A percentile compares a stretch with the other conserved stretches of the same genome.
phyloP scores from a whole-genome alignment of 2,888 invertebrate species.

The Saturnia japonica region DNA sequence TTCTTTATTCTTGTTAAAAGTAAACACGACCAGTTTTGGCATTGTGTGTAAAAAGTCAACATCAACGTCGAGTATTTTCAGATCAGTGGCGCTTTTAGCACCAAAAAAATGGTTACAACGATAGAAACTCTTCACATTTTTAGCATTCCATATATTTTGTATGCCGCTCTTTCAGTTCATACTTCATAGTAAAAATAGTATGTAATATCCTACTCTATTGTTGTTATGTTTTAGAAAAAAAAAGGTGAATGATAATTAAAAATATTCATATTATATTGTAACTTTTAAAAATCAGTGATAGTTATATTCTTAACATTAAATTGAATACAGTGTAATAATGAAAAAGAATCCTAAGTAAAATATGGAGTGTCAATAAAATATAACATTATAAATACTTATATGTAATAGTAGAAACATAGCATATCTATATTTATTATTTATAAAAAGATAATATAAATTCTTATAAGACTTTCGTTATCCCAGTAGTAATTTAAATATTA shows the following conservation, averaged over 20 bases:
- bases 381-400: background rate
- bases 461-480: conserved; percentile 83
- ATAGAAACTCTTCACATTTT: too few species aligned
- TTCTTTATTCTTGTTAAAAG: too few species aligned
- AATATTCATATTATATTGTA: background rate
- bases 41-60: too few species aligned
- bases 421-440: background rate
- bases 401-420: background rate
- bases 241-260: background rate
- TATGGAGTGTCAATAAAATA: background rate
- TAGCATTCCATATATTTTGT: too few species aligned
- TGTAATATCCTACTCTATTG: too few species aligned
- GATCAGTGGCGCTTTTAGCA: too few species aligned
- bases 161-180: too few species aligned
- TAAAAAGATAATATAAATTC: background rate
- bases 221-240: background rate
- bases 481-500: conserved; percentile 92
- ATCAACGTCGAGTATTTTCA: too few species aligned
- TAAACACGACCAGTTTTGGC: too few species aligned
- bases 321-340: background rate
- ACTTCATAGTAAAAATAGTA: too few species aligned
- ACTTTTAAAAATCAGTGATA: background rate
- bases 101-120: too few species aligned
- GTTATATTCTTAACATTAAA: background rate
- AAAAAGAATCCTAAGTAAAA: background rate